A percentile compares a stretch with the other conserved stretches of the same genome.
Evolutionary conservation across 2,113 vertebrate genomes (phyloP).

Genomic region (Tupaia tana): DNA sequence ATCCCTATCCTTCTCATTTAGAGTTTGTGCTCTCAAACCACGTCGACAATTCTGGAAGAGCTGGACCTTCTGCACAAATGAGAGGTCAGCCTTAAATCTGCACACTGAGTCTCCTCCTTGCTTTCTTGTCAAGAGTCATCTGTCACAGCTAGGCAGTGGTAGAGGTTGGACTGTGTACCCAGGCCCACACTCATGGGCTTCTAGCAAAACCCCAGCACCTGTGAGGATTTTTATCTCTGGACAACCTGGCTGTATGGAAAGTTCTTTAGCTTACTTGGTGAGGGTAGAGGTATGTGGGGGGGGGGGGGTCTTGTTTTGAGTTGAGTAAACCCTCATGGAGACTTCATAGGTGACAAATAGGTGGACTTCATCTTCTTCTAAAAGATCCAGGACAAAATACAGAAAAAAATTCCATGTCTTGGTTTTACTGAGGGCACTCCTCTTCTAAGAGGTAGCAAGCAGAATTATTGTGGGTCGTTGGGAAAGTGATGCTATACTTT

Average conservation of each 20-base stretch:
- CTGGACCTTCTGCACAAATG: neutral
- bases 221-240: neutral
- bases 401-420: neutral
- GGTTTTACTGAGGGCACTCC: neutral
- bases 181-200: neutral
- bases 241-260: neutral
- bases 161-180: neutral
- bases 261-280: neutral
- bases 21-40: neutral
- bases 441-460: neutral
- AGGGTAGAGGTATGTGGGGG: neutral
- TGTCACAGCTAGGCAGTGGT: fast-evolving
- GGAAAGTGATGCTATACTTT: too few species aligned
- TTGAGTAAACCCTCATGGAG: neutral
- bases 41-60: neutral
- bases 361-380: neutral
- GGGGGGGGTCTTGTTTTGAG: neutral
- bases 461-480: neutral
- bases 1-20: neutral
- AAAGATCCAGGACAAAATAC: neutral
- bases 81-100: neutral
- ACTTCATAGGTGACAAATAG: neutral
- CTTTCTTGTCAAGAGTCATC: fast-evolving
- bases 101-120: fast-evolving
- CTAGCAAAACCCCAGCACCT: neutral